Base-by-base conservation (phyloP, 2,888 invertebrate genomes). In the Galerucella pusilla region DNA sequence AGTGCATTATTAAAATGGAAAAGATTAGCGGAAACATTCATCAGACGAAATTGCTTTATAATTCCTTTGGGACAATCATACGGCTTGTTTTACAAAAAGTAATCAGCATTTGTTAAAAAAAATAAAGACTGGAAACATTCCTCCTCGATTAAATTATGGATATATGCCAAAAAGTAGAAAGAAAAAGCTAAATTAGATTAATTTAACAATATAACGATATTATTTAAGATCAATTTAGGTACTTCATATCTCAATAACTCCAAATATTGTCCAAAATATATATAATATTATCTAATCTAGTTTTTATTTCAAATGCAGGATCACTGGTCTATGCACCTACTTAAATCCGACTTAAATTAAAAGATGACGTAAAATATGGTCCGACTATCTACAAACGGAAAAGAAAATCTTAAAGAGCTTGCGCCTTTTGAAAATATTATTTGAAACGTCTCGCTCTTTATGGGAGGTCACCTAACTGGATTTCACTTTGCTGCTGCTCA, bases 1-100 rank as follows among this genome's bases (percentile, higher is more conserved):
- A 80, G 74, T 79, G 78, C 80, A 81, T 82, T 82, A 82, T 79
- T 81, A 82, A 78, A 81, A 80, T 75, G 74, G 75, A 77, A 77
- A 80, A 79, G 80, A 82, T 80, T 80, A 81, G 79, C 74, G 77
- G 76, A 79, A 77, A 77, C 79, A 78, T 79, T 79, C 75, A 80
- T 80, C 78, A 75, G 68, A 71, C 60, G 75, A 68, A 75, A 77
- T 80, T 74, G 77, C 75, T 71, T 75, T 75, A 75, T 80, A 75
- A 80, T 78, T 74, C 75, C 70, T 71, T 69, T 45, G 63, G 73
- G 73, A 66, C 66, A 72, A 76, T 79, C 79, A 78, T 73, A 68
- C 46, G 61, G 61, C 73, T 64, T 73, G 73, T 68, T 73, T 67
- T 66, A 72, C 72, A 72, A 67, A 72, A 72, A 72, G 66, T 60